Base-by-base conservation (phyloP, 92 coral and sea anemone genomes). In the Phenganax subtilis region DNA sequence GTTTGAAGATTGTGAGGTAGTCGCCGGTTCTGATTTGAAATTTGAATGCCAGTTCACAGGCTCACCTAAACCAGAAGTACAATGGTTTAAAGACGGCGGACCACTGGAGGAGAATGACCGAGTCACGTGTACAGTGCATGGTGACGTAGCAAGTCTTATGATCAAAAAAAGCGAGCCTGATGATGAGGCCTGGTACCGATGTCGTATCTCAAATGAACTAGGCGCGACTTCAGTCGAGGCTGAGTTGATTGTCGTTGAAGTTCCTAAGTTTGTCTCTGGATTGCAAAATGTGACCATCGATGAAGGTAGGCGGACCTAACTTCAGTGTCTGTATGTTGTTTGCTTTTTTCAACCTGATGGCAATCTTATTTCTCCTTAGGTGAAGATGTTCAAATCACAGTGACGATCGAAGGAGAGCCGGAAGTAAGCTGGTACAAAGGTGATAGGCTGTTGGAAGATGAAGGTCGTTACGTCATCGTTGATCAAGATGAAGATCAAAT, bases 381-480 rank as follows among this genome's bases (percentile, higher is more conserved):
- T 28, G 99, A 92, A 72, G 88, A 93, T 25, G 91, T 91, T 53
- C 91, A 91, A 60, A 86, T 96, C 70, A 92, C 91, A 68, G 88
- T 92, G 63, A 90, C 84, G 73, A 75, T 89, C 59, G 83, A 81
- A 12, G 99, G 99, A 57, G 97, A 88, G 85, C 99, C 99, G 52
- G 89, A 90, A 77, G 92, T 96, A 52, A 87, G 89, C 56, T 96
- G 99, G 99, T 92, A 91, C 85, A 96, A 84, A 85, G 87, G 89
- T 51, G 97, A 91, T 73, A 87, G 87, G 72, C 87, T 81, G 0
- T 80, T 96, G 52, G 85, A 61, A 64, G 93, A 90, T 82, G 89
- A 90, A 77, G 65, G 92, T 10, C 89, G 97, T 68, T 85, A 92
- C 76, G 93, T 89, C 86, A 87, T 92, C 67, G 92, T 96, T 68